These are phyloP conservation scores for Misgurnus mizolepis DNA, from an alignment of 2,113 vertebrate genomes.

Conservation along the genomic window DNA sequence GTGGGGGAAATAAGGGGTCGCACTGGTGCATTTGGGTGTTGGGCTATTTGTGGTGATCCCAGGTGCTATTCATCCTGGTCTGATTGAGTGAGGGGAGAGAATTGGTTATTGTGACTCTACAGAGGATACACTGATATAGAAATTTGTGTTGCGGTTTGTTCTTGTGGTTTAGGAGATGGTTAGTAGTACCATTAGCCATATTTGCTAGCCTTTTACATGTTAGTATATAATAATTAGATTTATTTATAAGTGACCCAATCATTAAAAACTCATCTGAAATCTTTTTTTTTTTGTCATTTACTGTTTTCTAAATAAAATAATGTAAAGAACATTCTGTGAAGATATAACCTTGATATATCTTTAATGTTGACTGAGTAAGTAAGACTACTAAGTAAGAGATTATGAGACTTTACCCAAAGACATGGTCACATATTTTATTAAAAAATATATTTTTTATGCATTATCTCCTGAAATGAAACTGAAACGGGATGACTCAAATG, in stretches of 20 bases:
- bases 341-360: too few relatives aligned
- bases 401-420: too few relatives aligned
- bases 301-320: too few relatives aligned
- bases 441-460: not conserved
- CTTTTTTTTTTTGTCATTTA: too few relatives aligned
- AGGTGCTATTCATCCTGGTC: slow-evolving; percentile 49
- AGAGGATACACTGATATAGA: not conserved
- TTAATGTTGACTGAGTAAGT: too few relatives aligned
- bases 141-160: not conserved
- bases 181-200: not conserved
- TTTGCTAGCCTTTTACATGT: too few relatives aligned
- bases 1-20: slow-evolving; percentile 29
- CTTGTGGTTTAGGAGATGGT: slow-evolving; percentile 14
- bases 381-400: too few relatives aligned
- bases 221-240: too few relatives aligned
- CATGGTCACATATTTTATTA: not conserved
- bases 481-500: not conserved
- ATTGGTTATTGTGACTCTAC: slow-evolving; percentile 13
- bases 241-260: too few relatives aligned
- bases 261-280: too few relatives aligned
- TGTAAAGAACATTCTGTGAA: too few relatives aligned
- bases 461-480: too few relatives aligned
- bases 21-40: slow-evolving; percentile 53
- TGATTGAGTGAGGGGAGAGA: slow-evolving; percentile 4
- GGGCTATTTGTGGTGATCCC: slow-evolving; percentile 62